These are phyloP conservation scores for Oreochromis grahami DNA, from an alignment of 2,797 vertebrate species.

Conservation along the genomic window DNA sequence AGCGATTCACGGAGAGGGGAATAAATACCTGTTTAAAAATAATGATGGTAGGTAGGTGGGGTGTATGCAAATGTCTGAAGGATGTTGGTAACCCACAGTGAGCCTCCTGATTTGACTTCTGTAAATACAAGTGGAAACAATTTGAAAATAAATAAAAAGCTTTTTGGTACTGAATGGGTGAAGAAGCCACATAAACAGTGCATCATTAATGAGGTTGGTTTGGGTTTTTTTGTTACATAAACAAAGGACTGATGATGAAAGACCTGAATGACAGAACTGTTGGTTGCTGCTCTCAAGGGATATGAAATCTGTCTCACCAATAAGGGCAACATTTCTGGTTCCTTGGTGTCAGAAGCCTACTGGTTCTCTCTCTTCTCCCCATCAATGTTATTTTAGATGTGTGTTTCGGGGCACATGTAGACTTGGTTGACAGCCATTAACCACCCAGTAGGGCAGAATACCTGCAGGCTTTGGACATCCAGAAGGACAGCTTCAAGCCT, in stretches of 20 bases:
- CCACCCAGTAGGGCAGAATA: background rate
- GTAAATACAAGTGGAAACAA: background rate
- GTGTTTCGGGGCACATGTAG: background rate
- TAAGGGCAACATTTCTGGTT: background rate
- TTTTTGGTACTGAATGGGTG: background rate
- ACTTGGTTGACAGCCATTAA: background rate
- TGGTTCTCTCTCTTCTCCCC: background rate
- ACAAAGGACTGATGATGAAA: background rate
- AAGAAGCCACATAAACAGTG: background rate
- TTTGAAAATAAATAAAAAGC: rapidly evolving
- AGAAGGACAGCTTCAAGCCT: background rate
- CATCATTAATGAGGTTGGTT: background rate
- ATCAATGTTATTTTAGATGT: background rate
- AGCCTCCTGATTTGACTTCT: background rate
- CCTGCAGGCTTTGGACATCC: background rate
- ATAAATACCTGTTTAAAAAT: background rate
- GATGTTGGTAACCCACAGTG: background rate
- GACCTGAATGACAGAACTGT: background rate
- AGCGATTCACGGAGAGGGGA: no score
- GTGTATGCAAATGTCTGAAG: background rate
- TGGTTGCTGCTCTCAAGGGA: rapidly evolving
- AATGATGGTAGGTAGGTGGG: background rate
- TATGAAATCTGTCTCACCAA: background rate
- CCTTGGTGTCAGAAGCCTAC: background rate
- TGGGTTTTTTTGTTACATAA: background rate